Evolutionary conservation across 2,797 vertebrate genomes (phyloP).

Genomic region (Trichosurus vulpecula): DNA sequence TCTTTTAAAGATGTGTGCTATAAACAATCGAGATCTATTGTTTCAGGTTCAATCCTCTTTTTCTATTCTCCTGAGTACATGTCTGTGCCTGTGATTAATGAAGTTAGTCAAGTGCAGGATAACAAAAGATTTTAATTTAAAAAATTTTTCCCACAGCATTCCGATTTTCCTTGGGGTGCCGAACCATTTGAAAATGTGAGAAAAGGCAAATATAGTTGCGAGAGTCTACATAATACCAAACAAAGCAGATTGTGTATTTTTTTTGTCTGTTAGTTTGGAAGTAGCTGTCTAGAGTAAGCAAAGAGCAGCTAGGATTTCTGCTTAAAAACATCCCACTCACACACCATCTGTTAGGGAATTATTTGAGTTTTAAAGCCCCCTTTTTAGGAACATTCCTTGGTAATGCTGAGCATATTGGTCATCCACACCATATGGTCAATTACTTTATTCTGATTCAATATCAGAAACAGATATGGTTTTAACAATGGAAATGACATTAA

Average conservation of each 20-base stretch:
- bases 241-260: background rate
- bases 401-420: background rate
- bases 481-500: background rate
- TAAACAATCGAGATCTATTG: background rate
- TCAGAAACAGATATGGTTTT: background rate
- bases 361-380: background rate
- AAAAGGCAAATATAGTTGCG: background rate
- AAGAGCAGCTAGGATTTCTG: background rate
- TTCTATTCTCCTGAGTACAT: background rate
- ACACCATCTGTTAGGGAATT: background rate
- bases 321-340: background rate
- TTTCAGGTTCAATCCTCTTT: background rate
- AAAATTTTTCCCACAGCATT: background rate
- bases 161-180: background rate
- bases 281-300: background rate
- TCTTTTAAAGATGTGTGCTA: background rate
- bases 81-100: background rate
- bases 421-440: background rate
- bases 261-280: background rate
- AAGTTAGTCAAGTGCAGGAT: background rate
- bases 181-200: background rate
- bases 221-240: background rate
- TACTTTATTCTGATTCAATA: background rate
- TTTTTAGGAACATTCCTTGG: background rate
- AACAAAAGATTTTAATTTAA: background rate